phyloP scores from a whole-genome alignment of 1,140 invertebrate genomes.

The Anadara kagoshimensis region DNA sequence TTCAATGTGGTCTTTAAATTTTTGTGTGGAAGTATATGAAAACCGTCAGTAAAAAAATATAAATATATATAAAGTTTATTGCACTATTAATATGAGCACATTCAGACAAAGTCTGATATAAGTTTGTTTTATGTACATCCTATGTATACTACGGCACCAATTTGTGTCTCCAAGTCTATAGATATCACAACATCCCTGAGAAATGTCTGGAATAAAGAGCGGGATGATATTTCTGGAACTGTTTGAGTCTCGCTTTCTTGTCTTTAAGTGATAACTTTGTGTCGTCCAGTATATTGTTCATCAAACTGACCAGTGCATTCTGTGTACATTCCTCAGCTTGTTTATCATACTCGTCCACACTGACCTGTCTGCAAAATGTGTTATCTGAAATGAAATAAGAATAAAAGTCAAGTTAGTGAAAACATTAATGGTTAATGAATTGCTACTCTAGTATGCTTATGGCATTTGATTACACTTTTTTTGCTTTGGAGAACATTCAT shows the following conservation, averaged over 20 bases:
- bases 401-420: not conserved
- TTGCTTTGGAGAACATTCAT: not conserved
- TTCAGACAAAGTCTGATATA: too few relatives aligned
- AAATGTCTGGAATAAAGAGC: conserved; percentile 64
- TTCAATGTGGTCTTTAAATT: too few relatives aligned
- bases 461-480: not conserved
- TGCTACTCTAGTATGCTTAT: not conserved
- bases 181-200: conserved; percentile 41
- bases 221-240: conserved; percentile 69
- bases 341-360: conserved; percentile 68
- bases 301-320: conserved; percentile 66
- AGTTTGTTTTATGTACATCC: too few relatives aligned
- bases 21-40: too few relatives aligned
- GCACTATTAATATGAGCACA: too few relatives aligned
- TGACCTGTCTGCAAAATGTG: conserved; percentile 61
- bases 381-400: conserved; percentile 50
- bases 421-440: not conserved
- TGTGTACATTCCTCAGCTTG: conserved; percentile 70
- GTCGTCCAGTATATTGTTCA: conserved; percentile 73
- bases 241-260: conserved; percentile 72
- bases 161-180: too few relatives aligned
- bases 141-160: too few relatives aligned
- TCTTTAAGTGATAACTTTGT: conserved; percentile 70
- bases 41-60: too few relatives aligned
- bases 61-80: too few relatives aligned